A percentile compares a stretch with the other conserved stretches of the same genome.
These are phyloP conservation scores for Resseliella maxima DNA, from an alignment of 2,888 invertebrate genomes.

Conservation along the genomic window DNA sequence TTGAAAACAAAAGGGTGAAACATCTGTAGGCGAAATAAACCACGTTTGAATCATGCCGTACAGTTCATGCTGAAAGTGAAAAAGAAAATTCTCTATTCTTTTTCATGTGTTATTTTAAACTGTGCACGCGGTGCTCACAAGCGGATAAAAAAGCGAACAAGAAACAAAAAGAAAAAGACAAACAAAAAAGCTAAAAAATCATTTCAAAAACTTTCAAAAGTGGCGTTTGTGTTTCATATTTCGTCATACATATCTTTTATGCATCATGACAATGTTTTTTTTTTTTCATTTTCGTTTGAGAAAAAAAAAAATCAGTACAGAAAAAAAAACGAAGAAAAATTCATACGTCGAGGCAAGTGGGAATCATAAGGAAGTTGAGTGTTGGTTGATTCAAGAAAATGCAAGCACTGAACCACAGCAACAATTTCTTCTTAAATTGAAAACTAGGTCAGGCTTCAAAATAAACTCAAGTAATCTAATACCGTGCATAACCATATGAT, in stretches of 20 bases:
- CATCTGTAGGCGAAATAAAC: conserved; percentile 5
- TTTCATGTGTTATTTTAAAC: background rate
- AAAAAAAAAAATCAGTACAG: too few relatives aligned
- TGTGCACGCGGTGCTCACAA: background rate
- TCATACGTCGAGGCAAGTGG: background rate
- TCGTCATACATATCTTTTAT: conserved; percentile 9
- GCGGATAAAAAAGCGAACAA: background rate
- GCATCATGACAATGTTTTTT: background rate
- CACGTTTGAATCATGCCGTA: background rate
- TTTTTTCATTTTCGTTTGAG: too few relatives aligned
- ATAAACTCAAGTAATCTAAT: conserved; percentile 18
- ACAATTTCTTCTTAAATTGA: background rate
- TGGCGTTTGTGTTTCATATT: conserved; percentile 12
- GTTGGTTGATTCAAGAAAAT: background rate
- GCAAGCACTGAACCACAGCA: background rate
- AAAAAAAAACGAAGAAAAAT: background rate
- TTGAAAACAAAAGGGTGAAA: conserved; percentile 9
- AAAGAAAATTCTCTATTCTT: background rate
- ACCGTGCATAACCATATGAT: conserved; percentile 11
- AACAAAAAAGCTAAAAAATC: background rate
- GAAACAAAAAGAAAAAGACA: too few relatives aligned
- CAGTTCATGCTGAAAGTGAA: conserved; percentile 3
- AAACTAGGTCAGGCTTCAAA: background rate
- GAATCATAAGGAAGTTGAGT: background rate
- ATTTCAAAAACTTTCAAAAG: background rate